These are phyloP conservation scores for Hypomesus transpacificus DNA, from an alignment of 2,113 vertebrate genomes.

Conservation along the genomic window DNA sequence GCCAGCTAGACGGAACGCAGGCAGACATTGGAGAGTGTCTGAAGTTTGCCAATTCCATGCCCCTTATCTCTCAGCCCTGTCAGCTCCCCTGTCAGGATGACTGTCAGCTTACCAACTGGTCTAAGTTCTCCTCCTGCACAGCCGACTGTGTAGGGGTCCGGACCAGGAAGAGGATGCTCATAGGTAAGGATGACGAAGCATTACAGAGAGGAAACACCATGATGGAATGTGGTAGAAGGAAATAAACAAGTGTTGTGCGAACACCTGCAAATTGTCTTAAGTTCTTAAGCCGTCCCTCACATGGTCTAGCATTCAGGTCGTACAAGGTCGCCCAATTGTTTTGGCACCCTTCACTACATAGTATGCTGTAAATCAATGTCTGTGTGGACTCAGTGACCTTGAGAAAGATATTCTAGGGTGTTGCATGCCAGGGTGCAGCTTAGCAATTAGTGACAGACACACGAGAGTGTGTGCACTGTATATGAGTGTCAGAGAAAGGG, in stretches of 20 bases:
- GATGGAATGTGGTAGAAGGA: neutral
- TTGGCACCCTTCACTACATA: too few relatives aligned
- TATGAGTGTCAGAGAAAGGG: neutral
- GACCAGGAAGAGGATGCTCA: constrained; percentile 85
- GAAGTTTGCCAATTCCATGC: constrained; percentile 79
- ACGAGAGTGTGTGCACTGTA: neutral
- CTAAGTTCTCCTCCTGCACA: constrained; percentile 93
- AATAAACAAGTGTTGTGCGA: too few relatives aligned
- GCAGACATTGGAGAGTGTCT: constrained; percentile 86
- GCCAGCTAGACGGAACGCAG: constrained; percentile 87
- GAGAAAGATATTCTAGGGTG: constrained; percentile 2
- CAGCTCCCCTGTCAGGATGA: constrained; percentile 95
- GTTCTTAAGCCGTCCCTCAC: neutral
- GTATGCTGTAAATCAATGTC: neutral
- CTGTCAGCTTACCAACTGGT: constrained; percentile 96
- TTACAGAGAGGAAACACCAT: neutral
- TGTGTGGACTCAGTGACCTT: constrained; percentile 8
- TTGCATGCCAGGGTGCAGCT: neutral
- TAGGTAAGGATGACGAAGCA: constrained; percentile 76
- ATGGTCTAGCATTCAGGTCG: too few relatives aligned
- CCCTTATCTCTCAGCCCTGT: constrained; percentile 84
- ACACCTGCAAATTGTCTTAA: too few relatives aligned
- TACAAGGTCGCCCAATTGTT: too few relatives aligned
- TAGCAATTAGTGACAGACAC: constrained; percentile 16
- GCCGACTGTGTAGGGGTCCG: constrained; percentile 94